These are phyloP conservation scores for Craniophora ligustri DNA, from an alignment of 2,888 invertebrate species.

Conservation along the genomic window DNA sequence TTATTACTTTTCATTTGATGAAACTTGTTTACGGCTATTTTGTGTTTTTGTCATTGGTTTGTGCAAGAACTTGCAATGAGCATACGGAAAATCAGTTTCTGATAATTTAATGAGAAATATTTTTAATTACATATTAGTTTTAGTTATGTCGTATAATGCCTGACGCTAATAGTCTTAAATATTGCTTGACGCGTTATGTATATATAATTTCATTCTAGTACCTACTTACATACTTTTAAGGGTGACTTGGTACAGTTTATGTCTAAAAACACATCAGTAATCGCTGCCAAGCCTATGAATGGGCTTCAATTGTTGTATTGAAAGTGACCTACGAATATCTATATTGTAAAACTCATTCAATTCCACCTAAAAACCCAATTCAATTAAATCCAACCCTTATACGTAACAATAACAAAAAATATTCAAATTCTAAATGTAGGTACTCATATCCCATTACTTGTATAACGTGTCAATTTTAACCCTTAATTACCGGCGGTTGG, in stretches of 20 bases:
- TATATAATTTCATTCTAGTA: too few relatives aligned
- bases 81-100: not conserved
- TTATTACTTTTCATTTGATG: constrained; percentile 51
- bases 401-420: constrained; percentile 27
- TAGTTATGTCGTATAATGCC: too few relatives aligned
- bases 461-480: constrained; percentile 82
- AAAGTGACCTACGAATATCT: too few relatives aligned
- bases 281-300: too few relatives aligned
- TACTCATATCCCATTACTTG: constrained; percentile 59
- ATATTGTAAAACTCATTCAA: too few relatives aligned
- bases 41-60: constrained; percentile 29
- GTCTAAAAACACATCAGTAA: too few relatives aligned
- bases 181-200: too few relatives aligned
- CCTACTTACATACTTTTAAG: too few relatives aligned
- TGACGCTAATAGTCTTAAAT: too few relatives aligned
- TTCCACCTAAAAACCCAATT: not conserved
- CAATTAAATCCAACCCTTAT: constrained; percentile 26
- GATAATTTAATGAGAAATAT: not conserved
- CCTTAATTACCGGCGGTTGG: constrained; percentile 71
- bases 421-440: constrained; percentile 26
- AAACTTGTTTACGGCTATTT: constrained; percentile 26
- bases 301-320: too few relatives aligned
- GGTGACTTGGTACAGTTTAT: too few relatives aligned
- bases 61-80: constrained; percentile 26
- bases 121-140: too few relatives aligned